phyloP scores from a whole-genome alignment of 2,888 invertebrate species.

The Oscheius sp. region DNA sequence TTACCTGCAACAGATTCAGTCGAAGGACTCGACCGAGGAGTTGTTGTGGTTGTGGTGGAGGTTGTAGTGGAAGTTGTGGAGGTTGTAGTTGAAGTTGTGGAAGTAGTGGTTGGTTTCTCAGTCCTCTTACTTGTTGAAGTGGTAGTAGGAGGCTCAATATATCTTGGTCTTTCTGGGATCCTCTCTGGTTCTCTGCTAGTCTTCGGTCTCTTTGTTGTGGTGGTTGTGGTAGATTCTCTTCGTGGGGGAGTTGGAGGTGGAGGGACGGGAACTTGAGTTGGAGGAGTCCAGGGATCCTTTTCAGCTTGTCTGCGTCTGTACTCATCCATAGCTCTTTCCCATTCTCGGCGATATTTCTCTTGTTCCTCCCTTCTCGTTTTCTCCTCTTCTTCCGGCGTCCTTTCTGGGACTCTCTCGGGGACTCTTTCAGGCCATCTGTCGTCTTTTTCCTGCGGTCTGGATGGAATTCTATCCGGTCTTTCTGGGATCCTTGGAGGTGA shows the following conservation, averaged over 20 bases:
- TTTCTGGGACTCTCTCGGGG: neutral
- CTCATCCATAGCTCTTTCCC: neutral
- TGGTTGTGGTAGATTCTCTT: constrained; percentile 11
- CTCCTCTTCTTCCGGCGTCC: neutral
- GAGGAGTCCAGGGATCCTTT: neutral
- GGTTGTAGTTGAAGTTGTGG: constrained; percentile 15
- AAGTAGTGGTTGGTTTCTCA: neutral
- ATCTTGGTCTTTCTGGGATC: too few species aligned
- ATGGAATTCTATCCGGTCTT: neutral
- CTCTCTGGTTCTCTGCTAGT: too few species aligned
- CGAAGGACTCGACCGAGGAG: neutral
- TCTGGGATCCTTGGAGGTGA: neutral
- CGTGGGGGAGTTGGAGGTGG: too few species aligned
- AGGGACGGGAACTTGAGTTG: neutral
- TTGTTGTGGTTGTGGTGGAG: neutral
- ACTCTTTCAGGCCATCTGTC: neutral
- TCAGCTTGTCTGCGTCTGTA: neutral
- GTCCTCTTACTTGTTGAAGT: neutral
- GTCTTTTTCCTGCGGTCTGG: neutral
- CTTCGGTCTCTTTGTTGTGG: neutral
- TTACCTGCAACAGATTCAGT: neutral
- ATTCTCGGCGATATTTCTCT: neutral
- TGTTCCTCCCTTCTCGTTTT: neutral
- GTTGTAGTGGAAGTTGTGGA: constrained; percentile 7
- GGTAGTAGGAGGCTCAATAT: neutral